Conservation (phyloP, 2,888 invertebrate species). For the Tanytarsus gracilentus region DNA sequence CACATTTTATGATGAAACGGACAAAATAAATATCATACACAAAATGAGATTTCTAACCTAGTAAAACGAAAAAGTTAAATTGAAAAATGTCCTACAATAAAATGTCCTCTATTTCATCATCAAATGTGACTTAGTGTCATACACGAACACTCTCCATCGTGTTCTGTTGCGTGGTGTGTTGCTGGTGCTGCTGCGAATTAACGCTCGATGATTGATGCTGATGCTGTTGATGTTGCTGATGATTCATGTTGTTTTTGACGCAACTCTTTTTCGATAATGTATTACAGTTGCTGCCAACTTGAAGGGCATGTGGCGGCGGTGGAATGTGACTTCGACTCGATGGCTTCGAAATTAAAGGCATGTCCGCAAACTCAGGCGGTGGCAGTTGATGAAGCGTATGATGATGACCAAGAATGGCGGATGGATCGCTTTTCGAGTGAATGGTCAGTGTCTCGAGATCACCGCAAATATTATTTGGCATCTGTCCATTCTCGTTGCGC, state of each 20-base stretch:
- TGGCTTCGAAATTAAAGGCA: conserved; percentile 67
- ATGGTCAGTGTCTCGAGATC: conserved; percentile 56
- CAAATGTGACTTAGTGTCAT: conserved; percentile 52
- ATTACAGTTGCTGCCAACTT: conserved; percentile 60
- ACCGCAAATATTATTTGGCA: conserved; percentile 83
- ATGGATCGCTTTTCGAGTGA: conserved; percentile 57
- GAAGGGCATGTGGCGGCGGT: conserved; percentile 66
- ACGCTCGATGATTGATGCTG: conserved; percentile 31
- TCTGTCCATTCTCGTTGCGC: conserved; percentile 74
- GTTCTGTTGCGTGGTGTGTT: conserved; percentile 40
- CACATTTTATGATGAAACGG: background rate
- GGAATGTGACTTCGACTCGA: conserved; percentile 61
- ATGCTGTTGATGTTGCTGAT: conserved; percentile 32
- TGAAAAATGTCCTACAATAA: conserved; percentile 7
- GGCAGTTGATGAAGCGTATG: conserved; percentile 71
- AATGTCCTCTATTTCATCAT: conserved; percentile 28
- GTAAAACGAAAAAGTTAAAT: background rate
- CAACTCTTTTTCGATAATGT: conserved; percentile 67
- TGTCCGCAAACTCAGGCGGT: conserved; percentile 75
- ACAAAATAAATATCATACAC: background rate
- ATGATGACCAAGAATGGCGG: conserved; percentile 64
- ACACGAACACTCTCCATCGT: conserved; percentile 75
- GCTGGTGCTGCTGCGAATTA: too few relatives aligned
- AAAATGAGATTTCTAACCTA: background rate
- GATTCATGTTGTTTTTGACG: conserved; percentile 36